These are phyloP conservation scores for Mus minutoides DNA, from an alignment of 2,797 vertebrate genomes.

Conservation along the genomic window DNA sequence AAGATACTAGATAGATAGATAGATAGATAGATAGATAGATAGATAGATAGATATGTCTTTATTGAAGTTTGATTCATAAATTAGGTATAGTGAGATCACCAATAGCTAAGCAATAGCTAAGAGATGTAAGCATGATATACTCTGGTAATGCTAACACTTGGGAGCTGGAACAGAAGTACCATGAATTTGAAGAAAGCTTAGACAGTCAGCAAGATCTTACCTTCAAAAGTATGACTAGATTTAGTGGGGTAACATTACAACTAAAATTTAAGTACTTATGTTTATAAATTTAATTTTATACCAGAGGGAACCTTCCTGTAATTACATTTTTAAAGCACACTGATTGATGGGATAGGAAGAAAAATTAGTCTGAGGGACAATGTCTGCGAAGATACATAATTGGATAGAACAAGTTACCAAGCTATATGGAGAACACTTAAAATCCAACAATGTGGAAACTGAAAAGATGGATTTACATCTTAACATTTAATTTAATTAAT, in stretches of 20 bases:
- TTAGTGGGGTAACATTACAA: background rate
- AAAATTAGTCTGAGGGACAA: background rate
- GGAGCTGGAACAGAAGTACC: background rate
- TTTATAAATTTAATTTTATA: background rate
- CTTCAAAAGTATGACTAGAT: background rate
- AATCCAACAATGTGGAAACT: background rate
- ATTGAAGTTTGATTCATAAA: background rate
- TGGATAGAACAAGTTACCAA: background rate
- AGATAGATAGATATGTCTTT: too few relatives aligned
- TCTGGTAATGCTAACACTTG: background rate
- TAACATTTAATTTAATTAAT: too few relatives aligned
- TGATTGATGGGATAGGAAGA: background rate
- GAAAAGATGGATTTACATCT: too few relatives aligned
- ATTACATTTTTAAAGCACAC: background rate
- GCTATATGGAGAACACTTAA: background rate
- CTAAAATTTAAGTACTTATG: background rate
- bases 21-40: too few relatives aligned
- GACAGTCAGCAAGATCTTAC: background rate
- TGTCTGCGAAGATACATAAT: background rate
- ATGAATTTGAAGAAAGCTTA: background rate
- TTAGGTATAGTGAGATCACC: background rate
- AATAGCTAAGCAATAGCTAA: too few relatives aligned
- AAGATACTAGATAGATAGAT: too few relatives aligned
- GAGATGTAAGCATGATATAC: background rate
- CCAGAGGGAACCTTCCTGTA: background rate